Percentiles rank a stretch among this genome's conserved stretches.
Conservation (phyloP, 2,797 vertebrate species). For the Tympanoctomys barrerae region DNA sequence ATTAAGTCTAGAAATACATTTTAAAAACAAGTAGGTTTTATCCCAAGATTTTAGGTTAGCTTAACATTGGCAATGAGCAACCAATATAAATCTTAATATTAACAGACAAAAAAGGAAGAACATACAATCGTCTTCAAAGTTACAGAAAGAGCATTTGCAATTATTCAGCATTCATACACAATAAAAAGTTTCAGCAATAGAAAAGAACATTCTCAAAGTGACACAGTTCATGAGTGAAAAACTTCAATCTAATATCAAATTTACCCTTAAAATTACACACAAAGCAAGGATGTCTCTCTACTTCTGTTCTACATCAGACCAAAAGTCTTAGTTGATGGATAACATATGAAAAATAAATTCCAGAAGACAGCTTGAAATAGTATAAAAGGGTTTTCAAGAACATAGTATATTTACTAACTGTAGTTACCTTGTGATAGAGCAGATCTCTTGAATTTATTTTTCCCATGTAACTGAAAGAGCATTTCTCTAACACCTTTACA, state of each 20-base stretch:
- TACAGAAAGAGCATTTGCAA: constrained; percentile 9
- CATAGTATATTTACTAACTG: not conserved
- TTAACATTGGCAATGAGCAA: not conserved
- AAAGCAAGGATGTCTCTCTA: not conserved
- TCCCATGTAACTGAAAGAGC: not conserved
- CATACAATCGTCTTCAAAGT: not conserved
- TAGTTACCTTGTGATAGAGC: not conserved
- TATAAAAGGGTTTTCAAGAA: not conserved
- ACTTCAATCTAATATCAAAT: not conserved
- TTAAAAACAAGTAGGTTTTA: not conserved
- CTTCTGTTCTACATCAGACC: not conserved
- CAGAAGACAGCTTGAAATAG: not conserved
- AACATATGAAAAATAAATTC: not conserved
- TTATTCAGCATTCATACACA: not conserved
- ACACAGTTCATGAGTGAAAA: not conserved
- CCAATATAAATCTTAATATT: not conserved
- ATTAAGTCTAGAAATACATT: not conserved
- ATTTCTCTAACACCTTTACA: not conserved
- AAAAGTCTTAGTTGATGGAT: not conserved
- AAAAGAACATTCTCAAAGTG: not conserved
- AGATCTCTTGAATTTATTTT: not conserved
- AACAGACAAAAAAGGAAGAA: not conserved
- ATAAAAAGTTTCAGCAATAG: constrained; percentile 4
- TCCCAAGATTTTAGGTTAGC: not conserved
- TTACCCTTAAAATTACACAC: not conserved